Percentiles rank a stretch among this genome's conserved stretches.
Evolutionary conservation across 30 jellyfish, hydroid and myxozoan genomes (phyloP).

Genomic region (Pseudorhiza aurosa): DNA sequence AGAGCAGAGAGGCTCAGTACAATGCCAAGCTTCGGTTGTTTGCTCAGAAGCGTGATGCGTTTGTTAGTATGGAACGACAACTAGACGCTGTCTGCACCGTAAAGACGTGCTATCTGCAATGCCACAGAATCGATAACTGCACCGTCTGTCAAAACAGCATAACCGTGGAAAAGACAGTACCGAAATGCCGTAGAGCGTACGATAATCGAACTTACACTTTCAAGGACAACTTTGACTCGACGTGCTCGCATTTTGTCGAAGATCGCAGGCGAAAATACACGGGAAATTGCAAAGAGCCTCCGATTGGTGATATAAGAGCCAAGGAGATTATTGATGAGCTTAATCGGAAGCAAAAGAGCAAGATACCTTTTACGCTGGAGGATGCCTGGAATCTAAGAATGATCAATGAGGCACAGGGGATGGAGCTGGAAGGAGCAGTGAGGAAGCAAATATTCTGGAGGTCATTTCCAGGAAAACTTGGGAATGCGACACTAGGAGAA

Average conservation of each 20-base stretch:
- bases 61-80: conserved; percentile 2
- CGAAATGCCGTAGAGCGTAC: conserved; percentile 45
- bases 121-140: conserved; percentile 68
- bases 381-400: conserved; percentile 83
- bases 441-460: conserved; percentile 61
- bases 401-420: conserved; percentile 65
- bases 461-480: conserved; percentile 58
- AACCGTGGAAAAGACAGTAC: conserved; percentile 49
- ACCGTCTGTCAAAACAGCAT: conserved; percentile 73
- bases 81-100: conserved; percentile 57
- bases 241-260: conserved; percentile 87
- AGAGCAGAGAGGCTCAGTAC: not conserved
- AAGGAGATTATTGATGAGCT: conserved; percentile 48
- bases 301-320: conserved; percentile 53
- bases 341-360: conserved; percentile 64
- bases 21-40: conserved; percentile 15
- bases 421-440: conserved; percentile 51
- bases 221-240: conserved; percentile 25
- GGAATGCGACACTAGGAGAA: conserved; percentile 61
- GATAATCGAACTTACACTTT: conserved; percentile 63
- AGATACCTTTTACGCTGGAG: conserved; percentile 66
- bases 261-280: conserved; percentile 87
- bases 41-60: conserved; percentile 5
- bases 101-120: conserved; percentile 47
- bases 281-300: conserved; percentile 85